phyloP scores from a whole-genome alignment of 1,140 invertebrate species.

The Drosophila tani region DNA sequence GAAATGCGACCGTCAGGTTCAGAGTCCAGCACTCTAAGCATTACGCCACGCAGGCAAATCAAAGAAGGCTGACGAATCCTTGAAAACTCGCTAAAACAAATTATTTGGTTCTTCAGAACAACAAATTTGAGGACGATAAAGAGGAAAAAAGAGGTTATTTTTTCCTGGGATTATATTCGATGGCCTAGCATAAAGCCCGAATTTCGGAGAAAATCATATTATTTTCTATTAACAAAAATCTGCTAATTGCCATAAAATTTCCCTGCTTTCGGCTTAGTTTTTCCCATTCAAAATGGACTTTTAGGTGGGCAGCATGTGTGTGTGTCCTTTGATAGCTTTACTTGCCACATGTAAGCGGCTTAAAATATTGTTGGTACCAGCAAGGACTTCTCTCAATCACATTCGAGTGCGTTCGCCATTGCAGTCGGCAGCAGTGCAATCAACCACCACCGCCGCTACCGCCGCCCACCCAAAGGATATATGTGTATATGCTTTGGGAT shows the following conservation, averaged over 20 bases:
- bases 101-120: too few species aligned
- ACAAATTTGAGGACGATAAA: too few species aligned
- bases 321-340: background rate
- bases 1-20: too few species aligned
- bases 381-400: constrained; percentile 1
- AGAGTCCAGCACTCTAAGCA: too few species aligned
- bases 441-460: constrained; percentile 16
- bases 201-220: too few species aligned
- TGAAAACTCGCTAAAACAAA: too few species aligned
- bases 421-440: constrained; percentile 26
- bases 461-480: constrained; percentile 11
- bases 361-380: background rate
- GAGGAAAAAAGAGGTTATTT: too few species aligned
- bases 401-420: constrained; percentile 40
- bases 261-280: background rate
- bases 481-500: background rate
- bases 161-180: too few species aligned
- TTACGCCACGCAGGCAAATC: too few species aligned
- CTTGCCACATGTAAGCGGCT: constrained; percentile 12
- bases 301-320: background rate
- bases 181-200: too few species aligned
- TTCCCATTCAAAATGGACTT: background rate
- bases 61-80: too few species aligned
- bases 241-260: background rate
- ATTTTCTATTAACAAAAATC: background rate